Evolutionary conservation across 2,113 vertebrate genomes (phyloP), one percentile per base, ranked within the genome.

Genomic region (Acinonyx jubatus): DNA sequence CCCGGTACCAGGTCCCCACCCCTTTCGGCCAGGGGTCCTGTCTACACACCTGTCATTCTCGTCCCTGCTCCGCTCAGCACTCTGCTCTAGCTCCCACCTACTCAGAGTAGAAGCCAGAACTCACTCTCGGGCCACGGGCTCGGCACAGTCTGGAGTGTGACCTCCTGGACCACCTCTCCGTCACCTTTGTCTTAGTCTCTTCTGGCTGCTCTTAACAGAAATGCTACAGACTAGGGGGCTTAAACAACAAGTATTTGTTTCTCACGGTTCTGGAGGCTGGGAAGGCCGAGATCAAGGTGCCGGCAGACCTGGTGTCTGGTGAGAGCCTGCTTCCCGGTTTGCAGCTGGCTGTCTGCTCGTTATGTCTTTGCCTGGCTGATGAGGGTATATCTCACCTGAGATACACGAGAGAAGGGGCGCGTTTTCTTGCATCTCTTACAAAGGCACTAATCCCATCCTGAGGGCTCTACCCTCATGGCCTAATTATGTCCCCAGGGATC

Each of bases 1-100:
- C 66, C 68, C 1, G 3, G 48, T 31, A 13, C 57, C 29, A 66
- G 15, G 65, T 50, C 25, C 25, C 41, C 33, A 4, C 23, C 68
- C 10, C 6, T 66, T 31, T n/a, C 13, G 9, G 82, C 31, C 31
- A 86, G 25, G 48, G 66, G 41, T 65, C 71, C 31, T 11, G 12
- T 45, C 25, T 27, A 41, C 55, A 50, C 33, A 80, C 12, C 29
- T 0, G 4, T 29, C 0, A 15, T 15, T 21, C 14, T n/a, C 0
- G 0, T 45, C 25, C 31, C 36, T 19, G 10, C 21, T 18, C 38
- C 9, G 38, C 52, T 33, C 84, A 5, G 16, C 16, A 33, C 38
- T 13, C 50, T 73, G 31, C 71, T 1, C 7, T 36, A 80, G 50
- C 74, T 94, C 38, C 38, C 31, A 23, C 48, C 29, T 85, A 8